These are phyloP conservation scores for Opisthograptis luteolata DNA, from an alignment of 2,888 invertebrate genomes.

Conservation along the genomic window DNA sequence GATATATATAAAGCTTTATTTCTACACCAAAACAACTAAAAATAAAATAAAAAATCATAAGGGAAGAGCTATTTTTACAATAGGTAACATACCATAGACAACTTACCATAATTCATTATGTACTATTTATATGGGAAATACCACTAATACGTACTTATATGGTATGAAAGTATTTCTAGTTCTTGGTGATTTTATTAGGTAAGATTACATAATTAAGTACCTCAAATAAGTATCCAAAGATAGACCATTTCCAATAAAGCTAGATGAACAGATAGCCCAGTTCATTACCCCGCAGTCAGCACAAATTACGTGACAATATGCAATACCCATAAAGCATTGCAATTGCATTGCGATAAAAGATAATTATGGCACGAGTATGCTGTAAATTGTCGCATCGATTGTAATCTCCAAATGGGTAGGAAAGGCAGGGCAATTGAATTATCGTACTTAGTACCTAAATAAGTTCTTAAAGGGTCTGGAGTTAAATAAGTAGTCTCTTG, in stretches of 20 bases:
- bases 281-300: conserved; percentile 12
- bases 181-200: no score
- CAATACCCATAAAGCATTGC: conserved; percentile 19
- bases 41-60: no score
- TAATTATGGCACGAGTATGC: conserved; percentile 7
- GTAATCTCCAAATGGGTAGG: conserved; percentile 13
- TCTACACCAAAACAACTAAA: no score
- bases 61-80: no score
- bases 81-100: no score
- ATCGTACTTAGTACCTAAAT: conserved; percentile 4
- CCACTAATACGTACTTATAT: no score
- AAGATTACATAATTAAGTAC: no score
- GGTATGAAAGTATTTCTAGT: no score
- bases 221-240: background rate
- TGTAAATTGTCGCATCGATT: conserved; percentile 25
- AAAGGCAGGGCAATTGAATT: conserved; percentile 10
- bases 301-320: conserved; percentile 23
- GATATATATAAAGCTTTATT: no score
- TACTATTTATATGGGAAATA: no score
- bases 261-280: conserved; percentile 7
- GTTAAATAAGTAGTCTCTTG: no score
- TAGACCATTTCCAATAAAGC: conserved; percentile 7
- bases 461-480: background rate
- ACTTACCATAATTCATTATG: no score
- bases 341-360: conserved; percentile 13